Base-by-base conservation (phyloP, 1,140 invertebrate genomes). In the Antheraea pernyi region DNA sequence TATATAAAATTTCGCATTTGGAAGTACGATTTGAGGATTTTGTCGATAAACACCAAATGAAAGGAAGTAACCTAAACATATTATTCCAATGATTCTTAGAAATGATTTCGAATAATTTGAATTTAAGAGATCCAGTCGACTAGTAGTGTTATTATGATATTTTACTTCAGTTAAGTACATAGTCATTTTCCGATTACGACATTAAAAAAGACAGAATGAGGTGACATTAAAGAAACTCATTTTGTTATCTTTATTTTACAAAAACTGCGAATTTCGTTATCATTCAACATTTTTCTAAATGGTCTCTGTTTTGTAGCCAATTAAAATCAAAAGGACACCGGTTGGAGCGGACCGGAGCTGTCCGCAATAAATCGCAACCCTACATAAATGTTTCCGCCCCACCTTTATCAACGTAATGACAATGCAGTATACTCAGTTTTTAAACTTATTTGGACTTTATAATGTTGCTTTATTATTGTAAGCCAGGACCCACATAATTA, bases 311-410 rank as follows among this genome's bases (percentile, higher is more conserved):
- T 92, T 92, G 88, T 91, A 91, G 80, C 82, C 84, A 88, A 91
- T 92, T 91, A 89, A 89, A 85, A 78, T 71, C 81, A 84, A 82
- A 86, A 80, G 83, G 86, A 82, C 83, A 82, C 83, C 84, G 86
- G 81, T 79, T 82, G 80, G 79, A 75, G 77, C 66, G 73, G 75
- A 30, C 78, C 74, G 63, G 53, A 72, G 77, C 46, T 77, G 79
- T 79, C 86, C 83, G 81, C 82, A 83, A 91, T 92, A 92, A 92
- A 92, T 92, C 86, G 88, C 89, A 91, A 91, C 85, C 86, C 86
- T 84, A 85, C 82, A 76, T 65, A 67, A 87, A 82, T 78, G 83
- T 86, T 90, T 92, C 88, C 89, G 89, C 77, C 79, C 73, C 72
- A 71, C 65, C n/a, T 67, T 53, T 64, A 66, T 19, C 64, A 53